Conservation (phyloP, 2,888 invertebrate genomes). For the Siphlonurus alternatus region DNA sequence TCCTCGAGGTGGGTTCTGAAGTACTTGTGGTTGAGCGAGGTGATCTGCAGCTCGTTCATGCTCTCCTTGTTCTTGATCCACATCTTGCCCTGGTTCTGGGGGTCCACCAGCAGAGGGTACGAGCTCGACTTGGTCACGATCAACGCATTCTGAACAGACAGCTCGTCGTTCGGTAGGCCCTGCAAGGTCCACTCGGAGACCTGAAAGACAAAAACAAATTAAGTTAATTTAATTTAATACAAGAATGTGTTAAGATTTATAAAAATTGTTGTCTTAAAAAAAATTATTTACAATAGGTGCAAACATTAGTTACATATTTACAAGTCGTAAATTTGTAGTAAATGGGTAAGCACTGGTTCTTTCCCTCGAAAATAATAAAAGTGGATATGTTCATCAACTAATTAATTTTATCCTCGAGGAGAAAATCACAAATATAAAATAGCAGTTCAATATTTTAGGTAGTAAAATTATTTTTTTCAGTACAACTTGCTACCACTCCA, state of each 20-base stretch:
- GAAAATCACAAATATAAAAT: too few relatives aligned
- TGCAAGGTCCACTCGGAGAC: constrained; percentile 86
- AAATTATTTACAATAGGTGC: constrained; percentile 1
- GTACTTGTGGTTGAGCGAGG: constrained; percentile 90
- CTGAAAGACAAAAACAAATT: constrained; percentile 16
- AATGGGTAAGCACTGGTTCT: too few relatives aligned
- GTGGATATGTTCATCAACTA: too few relatives aligned
- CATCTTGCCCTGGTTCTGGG: constrained; percentile 92
- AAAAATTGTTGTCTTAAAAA: too few relatives aligned
- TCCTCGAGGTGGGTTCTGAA: constrained; percentile 85
- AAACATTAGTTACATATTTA: not conserved
- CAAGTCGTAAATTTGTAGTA: too few relatives aligned
- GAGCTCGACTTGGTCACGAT: constrained; percentile 92
- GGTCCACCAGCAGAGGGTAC: constrained; percentile 85
- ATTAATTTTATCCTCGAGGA: too few relatives aligned
- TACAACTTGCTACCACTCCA: too few relatives aligned
- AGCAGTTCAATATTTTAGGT: too few relatives aligned
- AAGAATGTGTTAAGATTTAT: too few relatives aligned
- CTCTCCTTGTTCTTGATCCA: constrained; percentile 94
- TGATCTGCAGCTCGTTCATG: constrained; percentile 79
- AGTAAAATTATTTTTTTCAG: too few relatives aligned
- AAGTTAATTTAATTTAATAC: not conserved
- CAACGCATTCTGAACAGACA: constrained; percentile 90
- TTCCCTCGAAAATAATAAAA: too few relatives aligned
- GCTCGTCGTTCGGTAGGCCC: constrained; percentile 88